These are phyloP conservation scores for Coluber constrictor DNA, from an alignment of 2,797 vertebrate genomes.

Conservation along the genomic window DNA sequence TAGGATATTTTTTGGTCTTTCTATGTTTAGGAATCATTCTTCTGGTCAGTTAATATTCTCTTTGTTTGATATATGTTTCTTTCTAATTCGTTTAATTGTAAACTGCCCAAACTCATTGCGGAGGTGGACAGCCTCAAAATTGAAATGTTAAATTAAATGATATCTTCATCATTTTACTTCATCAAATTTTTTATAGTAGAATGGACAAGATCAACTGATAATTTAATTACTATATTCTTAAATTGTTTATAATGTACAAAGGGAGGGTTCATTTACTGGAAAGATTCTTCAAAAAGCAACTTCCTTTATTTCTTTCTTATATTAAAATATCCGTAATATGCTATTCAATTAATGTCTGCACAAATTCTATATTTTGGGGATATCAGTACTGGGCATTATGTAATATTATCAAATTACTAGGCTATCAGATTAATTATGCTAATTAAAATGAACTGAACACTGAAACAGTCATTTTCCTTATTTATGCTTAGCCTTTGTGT, in stretches of 20 bases:
- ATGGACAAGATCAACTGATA: background rate
- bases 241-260: background rate
- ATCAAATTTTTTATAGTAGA: background rate
- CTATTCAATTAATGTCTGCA: background rate
- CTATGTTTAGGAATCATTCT: background rate
- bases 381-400: background rate
- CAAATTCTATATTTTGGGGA: background rate
- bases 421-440: background rate
- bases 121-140: background rate
- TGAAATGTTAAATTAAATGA: background rate
- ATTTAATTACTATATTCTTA: background rate
- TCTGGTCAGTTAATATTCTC: background rate
- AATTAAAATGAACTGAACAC: background rate
- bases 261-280: background rate
- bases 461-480: background rate
- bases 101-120: background rate
- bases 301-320: background rate
- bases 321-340: background rate
- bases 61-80: background rate
- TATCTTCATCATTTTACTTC: background rate
- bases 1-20: background rate
- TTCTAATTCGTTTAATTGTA: background rate
- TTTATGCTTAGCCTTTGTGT: background rate
- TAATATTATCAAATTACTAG: background rate
- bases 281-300: background rate